Base-by-base conservation (phyloP, 1,140 invertebrate species). In the Aphis gossypii region DNA sequence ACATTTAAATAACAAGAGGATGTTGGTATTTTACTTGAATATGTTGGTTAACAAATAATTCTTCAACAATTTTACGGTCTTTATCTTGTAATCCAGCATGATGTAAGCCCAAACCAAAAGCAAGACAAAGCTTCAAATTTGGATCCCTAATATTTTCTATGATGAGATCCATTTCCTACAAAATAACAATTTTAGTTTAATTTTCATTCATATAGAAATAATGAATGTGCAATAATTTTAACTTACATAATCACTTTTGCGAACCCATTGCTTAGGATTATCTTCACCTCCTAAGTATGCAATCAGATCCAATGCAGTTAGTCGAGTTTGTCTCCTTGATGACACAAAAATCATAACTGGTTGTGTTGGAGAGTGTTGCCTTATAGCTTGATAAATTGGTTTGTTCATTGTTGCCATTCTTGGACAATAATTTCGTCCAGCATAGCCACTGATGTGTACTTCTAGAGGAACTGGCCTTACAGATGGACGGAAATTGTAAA, bases 341-440 rank as follows among this genome's bases (percentile, higher is more conserved):
- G 99, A 99, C 0, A 99, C 99, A 95, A 99, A 99, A 14, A 99
- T 97, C 44, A 99, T 96, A 0, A 98, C 97, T 0, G 99, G 99
- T 95, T 99, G 97, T 18, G 96, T 95, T 0, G 98, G 98, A 0
- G 99, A 99, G 95, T 99, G 98, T 93, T 98, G 97, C 91, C 97
- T 96, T 94, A 99, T 99, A 2, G 98, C 98, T 96, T 99, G 98
- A 95, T 98, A 99, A 7, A 98, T 98, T n/a, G 99, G 99, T 95
- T 99, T 98, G 95, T 99, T 99, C 99, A 99, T 99, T 0, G 99
- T 98, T 68, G 99, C 98, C 99, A 99, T 99, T 94, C 99, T 96
- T 0, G 99, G 99, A 95, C 99, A 99, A 95, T 99, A 99, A 95
- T 99, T 98, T 94, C 99, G 99, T 0, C 98, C 99, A 3, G 98